Conservation (phyloP, 2,113 vertebrate species). For the Geococcyx californianus region DNA sequence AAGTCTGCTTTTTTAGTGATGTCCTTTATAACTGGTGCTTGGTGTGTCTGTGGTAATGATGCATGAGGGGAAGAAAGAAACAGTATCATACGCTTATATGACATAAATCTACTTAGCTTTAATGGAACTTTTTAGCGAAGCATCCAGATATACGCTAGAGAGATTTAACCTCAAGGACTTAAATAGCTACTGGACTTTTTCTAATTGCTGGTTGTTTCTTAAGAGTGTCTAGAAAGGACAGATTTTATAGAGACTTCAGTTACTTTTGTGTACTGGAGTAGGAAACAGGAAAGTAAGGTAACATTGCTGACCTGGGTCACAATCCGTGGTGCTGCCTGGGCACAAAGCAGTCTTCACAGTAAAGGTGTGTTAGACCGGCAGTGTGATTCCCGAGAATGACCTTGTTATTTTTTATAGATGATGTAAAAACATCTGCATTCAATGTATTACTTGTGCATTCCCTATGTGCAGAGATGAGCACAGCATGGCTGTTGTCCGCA, state of each 20-base stretch:
- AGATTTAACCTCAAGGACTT: not conserved
- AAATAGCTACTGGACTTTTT: not conserved
- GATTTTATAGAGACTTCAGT: rapidly evolving
- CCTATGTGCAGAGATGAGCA: not conserved
- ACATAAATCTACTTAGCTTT: not conserved
- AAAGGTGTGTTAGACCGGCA: not conserved
- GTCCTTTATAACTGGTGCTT: not conserved
- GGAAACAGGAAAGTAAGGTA: not conserved
- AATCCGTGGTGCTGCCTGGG: not conserved
- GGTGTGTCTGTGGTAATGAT: not conserved
- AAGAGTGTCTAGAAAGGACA: not conserved
- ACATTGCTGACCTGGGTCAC: not conserved
- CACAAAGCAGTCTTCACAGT: not conserved
- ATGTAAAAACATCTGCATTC: rapidly evolving
- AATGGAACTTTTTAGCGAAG: not conserved
- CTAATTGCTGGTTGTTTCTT: not conserved
- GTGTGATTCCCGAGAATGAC: not conserved
- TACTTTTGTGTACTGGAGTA: not conserved
- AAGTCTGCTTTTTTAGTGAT: not conserved
- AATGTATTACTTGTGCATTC: not conserved
- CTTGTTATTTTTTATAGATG: not conserved
- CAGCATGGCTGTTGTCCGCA: not conserved
- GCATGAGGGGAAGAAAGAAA: not conserved
- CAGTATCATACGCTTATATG: not conserved
- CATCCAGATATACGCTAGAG: not conserved